Conservation (phyloP, 64 coral and sea anemone species). For the Pocillopora verrucosa region DNA sequence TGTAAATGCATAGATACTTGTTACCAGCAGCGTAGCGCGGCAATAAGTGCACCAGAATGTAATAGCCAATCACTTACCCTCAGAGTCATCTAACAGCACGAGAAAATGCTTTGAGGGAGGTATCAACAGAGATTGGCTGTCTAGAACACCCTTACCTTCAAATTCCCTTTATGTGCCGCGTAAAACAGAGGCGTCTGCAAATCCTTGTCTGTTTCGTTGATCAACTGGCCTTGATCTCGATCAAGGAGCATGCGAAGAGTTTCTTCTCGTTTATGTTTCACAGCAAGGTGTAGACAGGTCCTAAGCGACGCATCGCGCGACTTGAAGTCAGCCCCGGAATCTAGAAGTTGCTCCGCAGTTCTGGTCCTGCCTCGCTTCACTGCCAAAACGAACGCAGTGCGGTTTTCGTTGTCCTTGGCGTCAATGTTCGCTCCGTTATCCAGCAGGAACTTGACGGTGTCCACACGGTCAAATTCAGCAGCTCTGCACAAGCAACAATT, state of each 20-base stretch:
- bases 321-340: conserved; percentile 56
- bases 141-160: background rate
- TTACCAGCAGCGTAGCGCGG: too few species aligned
- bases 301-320: conserved; percentile 55
- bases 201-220: conserved; percentile 60
- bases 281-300: conserved; percentile 68
- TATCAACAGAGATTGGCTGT: too few species aligned
- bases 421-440: conserved; percentile 23
- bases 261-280: conserved; percentile 45
- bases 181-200: conserved; percentile 10
- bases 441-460: conserved; percentile 28
- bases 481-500: conserved; percentile 29
- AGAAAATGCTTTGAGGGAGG: background rate
- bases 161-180: background rate
- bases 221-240: background rate
- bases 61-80: too few species aligned
- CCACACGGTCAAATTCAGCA: conserved; percentile 28
- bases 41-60: too few species aligned
- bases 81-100: background rate
- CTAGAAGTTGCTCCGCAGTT: conserved; percentile 47
- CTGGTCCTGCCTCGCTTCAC: conserved; percentile 43
- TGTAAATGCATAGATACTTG: too few species aligned
- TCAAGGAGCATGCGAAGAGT: conserved; percentile 53
- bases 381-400: conserved; percentile 60
- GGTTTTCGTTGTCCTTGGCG: conserved; percentile 37